A percentile compares a stretch with the other conserved stretches of the same genome.
phyloP scores from a whole-genome alignment of 2,888 invertebrate genomes.

The Drosophila demipolita region DNA sequence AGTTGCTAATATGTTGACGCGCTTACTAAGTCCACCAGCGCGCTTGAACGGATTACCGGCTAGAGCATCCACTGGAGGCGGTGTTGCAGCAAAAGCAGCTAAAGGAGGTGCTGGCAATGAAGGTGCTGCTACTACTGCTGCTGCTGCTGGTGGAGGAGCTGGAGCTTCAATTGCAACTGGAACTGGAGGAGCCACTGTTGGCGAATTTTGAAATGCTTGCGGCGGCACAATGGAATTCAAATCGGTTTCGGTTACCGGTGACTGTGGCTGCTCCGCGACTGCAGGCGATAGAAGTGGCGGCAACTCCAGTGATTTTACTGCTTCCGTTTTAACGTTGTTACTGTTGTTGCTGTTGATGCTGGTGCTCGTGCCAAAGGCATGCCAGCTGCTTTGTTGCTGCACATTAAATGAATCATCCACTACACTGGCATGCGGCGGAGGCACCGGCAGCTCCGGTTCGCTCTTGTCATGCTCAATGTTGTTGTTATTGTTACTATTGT shows the following conservation, averaged over 20 bases:
- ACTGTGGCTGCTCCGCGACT: constrained; percentile 19
- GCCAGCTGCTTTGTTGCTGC: constrained; percentile 81
- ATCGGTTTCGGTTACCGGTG: constrained; percentile 51
- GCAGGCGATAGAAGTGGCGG: constrained; percentile 49
- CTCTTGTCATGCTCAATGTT: constrained; percentile 37
- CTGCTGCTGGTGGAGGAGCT: background rate
- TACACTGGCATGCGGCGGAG: constrained; percentile 76
- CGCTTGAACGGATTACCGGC: constrained; percentile 83
- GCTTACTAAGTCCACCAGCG: constrained; percentile 72
- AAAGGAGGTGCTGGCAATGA: background rate
- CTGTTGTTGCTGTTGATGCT: constrained; percentile 15
- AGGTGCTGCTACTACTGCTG: background rate
- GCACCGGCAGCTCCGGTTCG: constrained; percentile 16
- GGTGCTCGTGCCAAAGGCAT: constrained; percentile 47
- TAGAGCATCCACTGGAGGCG: constrained; percentile 17
- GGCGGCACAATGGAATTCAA: constrained; percentile 71
- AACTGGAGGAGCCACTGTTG: constrained; percentile 27
- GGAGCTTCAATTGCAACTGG: background rate
- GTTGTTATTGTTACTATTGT: constrained; percentile 40
- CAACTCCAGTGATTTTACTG: constrained; percentile 32
- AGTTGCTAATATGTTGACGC: constrained; percentile 85
- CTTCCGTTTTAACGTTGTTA: constrained; percentile 17
- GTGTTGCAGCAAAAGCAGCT: background rate
- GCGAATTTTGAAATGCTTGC: constrained; percentile 64
- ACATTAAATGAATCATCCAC: constrained; percentile 87